A percentile compares a stretch with the other conserved stretches of the same genome.
phyloP scores from a whole-genome alignment of 2,113 vertebrate genomes.

The Ictalurus furcatus region DNA sequence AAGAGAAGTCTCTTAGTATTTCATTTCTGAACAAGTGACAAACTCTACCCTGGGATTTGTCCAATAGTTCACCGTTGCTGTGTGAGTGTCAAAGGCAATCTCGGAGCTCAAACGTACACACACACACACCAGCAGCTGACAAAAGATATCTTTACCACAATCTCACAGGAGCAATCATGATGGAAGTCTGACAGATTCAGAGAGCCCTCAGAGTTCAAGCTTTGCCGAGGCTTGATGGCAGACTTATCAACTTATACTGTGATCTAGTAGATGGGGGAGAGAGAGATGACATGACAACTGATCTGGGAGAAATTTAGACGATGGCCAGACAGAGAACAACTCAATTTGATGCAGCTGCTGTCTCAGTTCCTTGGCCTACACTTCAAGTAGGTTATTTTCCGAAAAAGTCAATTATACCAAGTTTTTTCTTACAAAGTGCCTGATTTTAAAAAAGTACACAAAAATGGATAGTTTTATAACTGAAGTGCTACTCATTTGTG shows the following conservation, averaged over 20 bases:
- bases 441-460: background rate
- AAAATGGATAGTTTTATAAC: background rate
- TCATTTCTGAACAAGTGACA: constrained; percentile 43
- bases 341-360: constrained; percentile 4
- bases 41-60: constrained; percentile 55
- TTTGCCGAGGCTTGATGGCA: constrained; percentile 28
- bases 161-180: constrained; percentile 32
- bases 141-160: constrained; percentile 19
- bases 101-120: constrained; percentile 7
- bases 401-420: background rate
- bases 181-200: constrained; percentile 43
- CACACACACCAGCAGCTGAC: constrained; percentile 23
- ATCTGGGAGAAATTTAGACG: constrained; percentile 35
- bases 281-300: constrained; percentile 45
- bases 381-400: background rate
- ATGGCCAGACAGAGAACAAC: constrained; percentile 17
- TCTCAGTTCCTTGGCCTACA: background rate
- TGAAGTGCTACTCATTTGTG: background rate
- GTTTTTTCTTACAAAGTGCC: background rate
- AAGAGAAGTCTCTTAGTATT: constrained; percentile 15
- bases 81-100: constrained; percentile 36
- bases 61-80: constrained; percentile 23
- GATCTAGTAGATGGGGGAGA: constrained; percentile 32
- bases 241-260: constrained; percentile 28
- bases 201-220: constrained; percentile 21